Evolutionary conservation across 1,140 invertebrate species (phyloP).

Genomic region (Leguminivora glycinivorella): DNA sequence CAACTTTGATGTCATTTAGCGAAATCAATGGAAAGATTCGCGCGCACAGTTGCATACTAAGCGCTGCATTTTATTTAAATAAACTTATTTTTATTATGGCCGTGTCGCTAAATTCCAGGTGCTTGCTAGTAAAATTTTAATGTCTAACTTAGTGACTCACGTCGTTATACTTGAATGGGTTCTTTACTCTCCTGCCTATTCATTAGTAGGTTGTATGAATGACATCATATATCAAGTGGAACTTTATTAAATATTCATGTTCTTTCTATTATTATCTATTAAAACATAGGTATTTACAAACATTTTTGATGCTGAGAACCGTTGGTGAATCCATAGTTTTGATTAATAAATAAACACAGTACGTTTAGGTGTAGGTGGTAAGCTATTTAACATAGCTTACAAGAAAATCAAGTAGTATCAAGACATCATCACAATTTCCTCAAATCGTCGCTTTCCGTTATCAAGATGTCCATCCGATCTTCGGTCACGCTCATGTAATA

Average conservation of each 20-base stretch:
- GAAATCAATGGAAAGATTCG: slow-evolving; percentile 76
- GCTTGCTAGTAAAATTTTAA: slow-evolving; percentile 70
- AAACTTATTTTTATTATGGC: slow-evolving; percentile 72
- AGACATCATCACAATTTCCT: slow-evolving; percentile 24
- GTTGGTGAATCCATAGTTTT: not conserved
- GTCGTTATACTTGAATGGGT: slow-evolving; percentile 53
- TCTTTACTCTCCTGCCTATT: slow-evolving; percentile 50
- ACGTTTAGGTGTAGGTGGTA: not conserved
- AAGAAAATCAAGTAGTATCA: not conserved
- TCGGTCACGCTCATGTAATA: slow-evolving; percentile 51
- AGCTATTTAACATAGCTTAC: not conserved
- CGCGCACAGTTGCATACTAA: slow-evolving; percentile 64
- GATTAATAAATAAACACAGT: not conserved
- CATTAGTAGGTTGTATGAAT: slow-evolving; percentile 40
- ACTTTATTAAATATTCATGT: not conserved
- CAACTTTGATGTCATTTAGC: slow-evolving; percentile 78
- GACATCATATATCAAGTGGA: slow-evolving; percentile 21
- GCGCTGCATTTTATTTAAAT: slow-evolving; percentile 74
- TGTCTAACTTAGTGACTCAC: slow-evolving; percentile 72
- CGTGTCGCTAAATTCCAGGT: slow-evolving; percentile 57
- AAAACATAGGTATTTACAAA: not conserved
- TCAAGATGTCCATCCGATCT: slow-evolving; percentile 21
- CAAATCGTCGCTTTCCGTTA: slow-evolving; percentile 25
- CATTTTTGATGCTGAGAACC: not conserved
- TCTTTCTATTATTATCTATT: not conserved